These are phyloP conservation scores for Rhinophrynus dorsalis DNA, from an alignment of 2,797 vertebrate genomes.

Conservation along the genomic window DNA sequence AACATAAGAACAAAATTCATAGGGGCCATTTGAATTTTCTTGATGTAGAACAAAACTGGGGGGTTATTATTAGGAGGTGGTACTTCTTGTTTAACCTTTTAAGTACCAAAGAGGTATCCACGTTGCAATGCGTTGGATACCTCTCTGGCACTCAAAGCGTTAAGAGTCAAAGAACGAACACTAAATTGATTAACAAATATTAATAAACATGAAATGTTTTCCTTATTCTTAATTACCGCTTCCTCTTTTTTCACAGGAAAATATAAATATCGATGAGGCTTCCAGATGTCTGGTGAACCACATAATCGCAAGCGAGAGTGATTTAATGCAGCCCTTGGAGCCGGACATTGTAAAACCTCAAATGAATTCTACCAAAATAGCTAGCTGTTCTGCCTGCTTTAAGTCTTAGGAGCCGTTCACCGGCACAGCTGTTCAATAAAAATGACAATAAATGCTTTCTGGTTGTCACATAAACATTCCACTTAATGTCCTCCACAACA, in stretches of 20 bases:
- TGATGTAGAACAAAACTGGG: no score
- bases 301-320: constrained; percentile 90
- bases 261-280: constrained; percentile 91
- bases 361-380: constrained; percentile 68
- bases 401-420: constrained; percentile 67
- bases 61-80: no score
- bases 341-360: constrained; percentile 87
- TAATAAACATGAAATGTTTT: neutral
- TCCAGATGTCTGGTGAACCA: constrained; percentile 94
- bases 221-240: no score
- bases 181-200: neutral
- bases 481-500: neutral
- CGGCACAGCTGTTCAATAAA: constrained; percentile 46
- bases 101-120: no score
- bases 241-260: constrained; percentile 79
- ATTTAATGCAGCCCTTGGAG: constrained; percentile 78
- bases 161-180: no score
- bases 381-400: constrained; percentile 85
- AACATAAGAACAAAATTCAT: no score
- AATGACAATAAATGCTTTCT: constrained; percentile 32
- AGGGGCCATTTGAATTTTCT: no score
- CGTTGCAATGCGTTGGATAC: no score
- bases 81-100: no score
- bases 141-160: no score
- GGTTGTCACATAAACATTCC: neutral